Evolutionary conservation across 1,140 invertebrate species (phyloP), one percentile per base, ranked within the genome.

Genomic region (Sycophila sp.): DNA sequence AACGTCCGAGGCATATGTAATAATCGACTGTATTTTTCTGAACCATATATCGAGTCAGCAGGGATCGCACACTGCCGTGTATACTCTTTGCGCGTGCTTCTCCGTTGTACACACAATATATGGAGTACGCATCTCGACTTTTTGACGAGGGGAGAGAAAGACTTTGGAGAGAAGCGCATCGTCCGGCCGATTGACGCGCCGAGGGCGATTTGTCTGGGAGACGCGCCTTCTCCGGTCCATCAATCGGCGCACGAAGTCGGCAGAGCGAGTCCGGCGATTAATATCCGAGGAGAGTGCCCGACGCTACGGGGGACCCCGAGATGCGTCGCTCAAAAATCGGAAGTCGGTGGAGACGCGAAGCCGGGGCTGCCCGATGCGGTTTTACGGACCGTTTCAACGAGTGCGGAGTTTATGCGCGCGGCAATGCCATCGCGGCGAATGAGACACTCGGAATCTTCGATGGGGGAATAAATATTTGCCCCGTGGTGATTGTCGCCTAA

Each of bases 401-500:
- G n/a, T n/a, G n/a, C n/a, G n/a, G n/a, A n/a, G n/a, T n/a, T n/a
- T n/a, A n/a, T n/a, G n/a, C n/a, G n/a, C n/a, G n/a, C n/a, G n/a
- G n/a, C n/a, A n/a, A n/a, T n/a, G n/a, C 47, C 49, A 22, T 30
- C 7, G 7, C 24, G 15, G 17, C 42, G 17, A 10, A 47, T 47
- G 24, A 8, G 1, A 22, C 15, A 22, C 19, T 0, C 19, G 15
- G 19, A 22, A 26, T 51, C 26, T 51, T 30, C 19, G 47, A 51
- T 30, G 49, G 24, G n/a, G 28, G 26, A 51, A 51, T 51, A 51
- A 51, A 51, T 51, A 51, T 51, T 51, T 51, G 49, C 49, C 22
- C 24, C 24, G 6, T 7, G 17, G 17, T 22, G 15, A 47, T 22
- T 24, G 4, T 47, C 42, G 7, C 1, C 6, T 7, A 40, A n/a